These are phyloP conservation scores for Netelia virgata DNA, from an alignment of 2,888 invertebrate genomes.

Conservation along the genomic window DNA sequence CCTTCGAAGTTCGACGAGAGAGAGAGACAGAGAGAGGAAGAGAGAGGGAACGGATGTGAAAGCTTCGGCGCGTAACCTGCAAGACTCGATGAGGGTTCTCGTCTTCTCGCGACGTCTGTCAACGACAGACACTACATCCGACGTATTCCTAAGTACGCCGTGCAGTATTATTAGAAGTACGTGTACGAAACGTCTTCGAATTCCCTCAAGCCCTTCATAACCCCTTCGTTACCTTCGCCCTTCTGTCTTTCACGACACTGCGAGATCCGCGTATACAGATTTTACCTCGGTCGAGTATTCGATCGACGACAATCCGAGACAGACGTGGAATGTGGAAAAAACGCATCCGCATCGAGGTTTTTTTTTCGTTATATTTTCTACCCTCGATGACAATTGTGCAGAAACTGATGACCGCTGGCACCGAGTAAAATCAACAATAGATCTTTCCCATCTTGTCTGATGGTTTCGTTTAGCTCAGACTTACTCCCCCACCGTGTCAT, in stretches of 20 bases:
- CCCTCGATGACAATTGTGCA: not conserved
- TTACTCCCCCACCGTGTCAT: slow-evolving; percentile 17
- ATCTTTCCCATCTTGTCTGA: slow-evolving; percentile 24
- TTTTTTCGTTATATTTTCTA: not conserved
- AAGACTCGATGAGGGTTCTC: slow-evolving; percentile 74
- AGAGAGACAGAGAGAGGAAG: too few relatives aligned
- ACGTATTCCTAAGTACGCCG: slow-evolving; percentile 59
- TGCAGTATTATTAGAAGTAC: slow-evolving; percentile 57
- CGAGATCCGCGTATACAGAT: slow-evolving; percentile 11
- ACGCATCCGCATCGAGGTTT: too few relatives aligned
- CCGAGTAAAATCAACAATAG: not conserved
- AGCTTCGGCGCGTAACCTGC: slow-evolving; percentile 44
- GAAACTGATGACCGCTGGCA: not conserved
- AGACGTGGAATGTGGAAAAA: not conserved
- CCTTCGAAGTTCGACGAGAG: slow-evolving; percentile 67
- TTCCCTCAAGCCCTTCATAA: slow-evolving; percentile 48
- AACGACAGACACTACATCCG: slow-evolving; percentile 77
- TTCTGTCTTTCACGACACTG: slow-evolving; percentile 52
- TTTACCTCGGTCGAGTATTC: not conserved
- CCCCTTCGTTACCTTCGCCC: slow-evolving; percentile 42
- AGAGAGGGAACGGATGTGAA: slow-evolving; percentile 55
- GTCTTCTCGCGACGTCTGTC: slow-evolving; percentile 74
- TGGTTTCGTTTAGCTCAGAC: slow-evolving; percentile 30
- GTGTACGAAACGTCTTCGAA: slow-evolving; percentile 61
- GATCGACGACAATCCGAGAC: slow-evolving; percentile 1